These are phyloP conservation scores for Oncorhynchus keta DNA, from an alignment of 2,113 vertebrate species.

Conservation along the genomic window DNA sequence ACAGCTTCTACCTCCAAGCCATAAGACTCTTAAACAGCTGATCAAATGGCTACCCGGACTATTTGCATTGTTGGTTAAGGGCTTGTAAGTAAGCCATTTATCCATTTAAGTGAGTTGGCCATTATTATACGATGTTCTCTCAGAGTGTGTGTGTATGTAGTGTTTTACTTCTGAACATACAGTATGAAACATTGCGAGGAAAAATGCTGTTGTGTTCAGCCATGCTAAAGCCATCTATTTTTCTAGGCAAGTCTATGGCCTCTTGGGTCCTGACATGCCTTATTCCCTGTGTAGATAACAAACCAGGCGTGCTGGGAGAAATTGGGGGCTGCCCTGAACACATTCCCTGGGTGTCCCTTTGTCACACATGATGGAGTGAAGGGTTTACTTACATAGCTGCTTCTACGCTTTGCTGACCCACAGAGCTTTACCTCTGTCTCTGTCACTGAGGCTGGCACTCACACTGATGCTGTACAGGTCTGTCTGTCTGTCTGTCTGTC, in stretches of 20 bases:
- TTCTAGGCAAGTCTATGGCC: conserved; percentile 10
- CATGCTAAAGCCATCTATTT: background rate
- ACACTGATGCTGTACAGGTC: conserved; percentile 10
- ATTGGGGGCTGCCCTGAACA: conserved; percentile 41
- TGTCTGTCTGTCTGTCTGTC: background rate
- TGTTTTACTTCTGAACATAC: no score
- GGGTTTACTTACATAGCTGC: conserved; percentile 60
- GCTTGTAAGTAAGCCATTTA: no score
- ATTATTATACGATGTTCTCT: background rate
- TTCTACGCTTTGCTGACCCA: conserved; percentile 58
- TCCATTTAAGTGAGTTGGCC: background rate
- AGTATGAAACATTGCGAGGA: no score
- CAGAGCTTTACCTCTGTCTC: conserved; percentile 24
- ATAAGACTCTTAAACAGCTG: no score
- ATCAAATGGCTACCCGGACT: no score
- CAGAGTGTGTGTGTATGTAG: no score
- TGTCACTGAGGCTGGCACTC: conserved; percentile 17
- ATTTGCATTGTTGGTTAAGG: no score
- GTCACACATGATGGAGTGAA: conserved; percentile 61
- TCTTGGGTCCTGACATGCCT: conserved; percentile 45
- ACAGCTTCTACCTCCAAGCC: no score
- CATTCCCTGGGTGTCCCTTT: conserved; percentile 67
- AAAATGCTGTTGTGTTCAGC: no score
- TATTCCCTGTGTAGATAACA: conserved; percentile 48
- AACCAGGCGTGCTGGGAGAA: conserved; percentile 13